These are phyloP conservation scores for Amphiduros pacificus DNA, from an alignment of 2,888 invertebrate genomes.

Conservation along the genomic window DNA sequence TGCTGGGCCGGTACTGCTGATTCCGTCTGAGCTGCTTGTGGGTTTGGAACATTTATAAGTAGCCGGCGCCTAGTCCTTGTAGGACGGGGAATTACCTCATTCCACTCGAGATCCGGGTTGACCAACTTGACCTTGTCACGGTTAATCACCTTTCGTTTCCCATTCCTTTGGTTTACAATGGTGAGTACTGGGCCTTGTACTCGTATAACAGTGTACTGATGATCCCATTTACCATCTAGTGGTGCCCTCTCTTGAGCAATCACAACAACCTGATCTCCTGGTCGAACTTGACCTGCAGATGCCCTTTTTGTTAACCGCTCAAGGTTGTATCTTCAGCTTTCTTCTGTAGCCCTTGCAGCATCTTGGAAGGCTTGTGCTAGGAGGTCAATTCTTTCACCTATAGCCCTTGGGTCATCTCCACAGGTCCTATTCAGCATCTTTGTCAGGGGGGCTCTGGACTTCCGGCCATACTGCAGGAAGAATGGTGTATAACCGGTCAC, in stretches of 20 bases:
- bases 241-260: slow-evolving; percentile 6
- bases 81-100: neutral
- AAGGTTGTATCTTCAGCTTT: neutral
- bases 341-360: slow-evolving; percentile 3
- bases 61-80: neutral
- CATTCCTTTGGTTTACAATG: neutral
- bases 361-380: neutral
- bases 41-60: too few relatives aligned
- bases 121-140: neutral
- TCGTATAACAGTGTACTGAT: neutral
- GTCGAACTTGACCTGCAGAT: neutral
- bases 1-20: too few relatives aligned
- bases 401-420: slow-evolving; percentile 3
- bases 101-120: neutral
- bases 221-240: neutral
- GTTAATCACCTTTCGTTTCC: neutral
- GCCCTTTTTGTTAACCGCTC: neutral
- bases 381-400: slow-evolving; percentile 2
- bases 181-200: neutral
- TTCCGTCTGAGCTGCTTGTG: too few relatives aligned
- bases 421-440: neutral
- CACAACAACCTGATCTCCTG: neutral
- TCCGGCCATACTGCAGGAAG: slow-evolving; percentile 4
- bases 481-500: slow-evolving; percentile 7
- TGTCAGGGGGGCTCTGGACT: neutral